Base-by-base conservation (phyloP, 2,888 invertebrate species). In the Epinotia nisella region DNA sequence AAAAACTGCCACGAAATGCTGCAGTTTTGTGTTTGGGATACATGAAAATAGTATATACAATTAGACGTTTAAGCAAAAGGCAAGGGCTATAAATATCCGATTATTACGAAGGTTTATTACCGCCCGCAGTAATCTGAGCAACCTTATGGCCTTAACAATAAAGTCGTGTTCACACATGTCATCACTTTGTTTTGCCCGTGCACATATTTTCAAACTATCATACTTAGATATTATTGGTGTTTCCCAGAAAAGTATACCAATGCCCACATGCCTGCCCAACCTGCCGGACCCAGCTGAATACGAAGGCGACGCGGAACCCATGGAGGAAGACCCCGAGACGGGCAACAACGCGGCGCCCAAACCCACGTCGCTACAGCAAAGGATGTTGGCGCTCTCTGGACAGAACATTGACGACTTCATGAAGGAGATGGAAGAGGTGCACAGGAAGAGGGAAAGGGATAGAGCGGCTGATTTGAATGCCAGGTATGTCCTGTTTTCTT, bases 401-500 rank as follows among this genome's bases (percentile, higher is more conserved):
- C 98, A 98, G 90, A 98, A 98, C 82, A 97, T 98, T 21, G 98
- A 98, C 80, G 97, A 97, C 76, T 98, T 98, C 80, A 98, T 98
- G 97, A 96, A 97, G 83, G 98, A 98, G 94, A 97, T 97, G 97
- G 97, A 97, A 89, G 96, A 96, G 75, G 97, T 96, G 0, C 97
- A 97, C 78, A 96, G 95, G 82, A 97, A 96, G 85, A 94, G 96
- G 75, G 97, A 96, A 82, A 90, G 94, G n/a, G 96, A 96, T 79
- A 90, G 95, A 78, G 94, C 95, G 0, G 94, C 95, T 19, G 95
- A 95, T 82, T 90, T 95, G 64, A 95, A 89, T 80, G 94, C 95
- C 1, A 91, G 95, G 85, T 90, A 76, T 60, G 75, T 67, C 87
- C 21, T 86, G 87, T 0, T 76, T 88, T 61, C 77, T 87, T 9